A percentile compares a stretch with the other conserved stretches of the same genome.
phyloP scores from a whole-genome alignment of 2,113 vertebrate species.

The Pseudonaja textilis region DNA sequence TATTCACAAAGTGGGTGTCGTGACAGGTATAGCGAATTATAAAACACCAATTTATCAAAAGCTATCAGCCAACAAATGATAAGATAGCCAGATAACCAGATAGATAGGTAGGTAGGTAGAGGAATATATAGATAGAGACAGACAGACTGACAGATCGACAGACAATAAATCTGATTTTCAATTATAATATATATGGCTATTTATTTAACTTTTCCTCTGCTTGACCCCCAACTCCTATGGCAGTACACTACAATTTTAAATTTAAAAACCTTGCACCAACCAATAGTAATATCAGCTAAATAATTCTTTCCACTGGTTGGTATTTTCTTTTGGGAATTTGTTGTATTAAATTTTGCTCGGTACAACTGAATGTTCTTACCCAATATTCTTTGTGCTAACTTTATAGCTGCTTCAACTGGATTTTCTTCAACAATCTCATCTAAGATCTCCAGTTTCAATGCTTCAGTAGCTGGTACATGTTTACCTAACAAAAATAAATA shows the following conservation, averaged over 20 bases:
- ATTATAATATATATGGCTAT: not conserved
- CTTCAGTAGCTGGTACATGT: conserved; percentile 78
- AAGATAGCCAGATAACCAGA: not conserved
- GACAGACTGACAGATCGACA: too few relatives aligned
- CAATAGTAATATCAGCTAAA: not conserved
- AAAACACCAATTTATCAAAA: not conserved
- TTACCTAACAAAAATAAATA: conserved; percentile 75
- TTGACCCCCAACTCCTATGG: not conserved
- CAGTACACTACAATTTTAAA: not conserved
- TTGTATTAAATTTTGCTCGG: not conserved
- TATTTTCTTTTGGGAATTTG: not conserved
- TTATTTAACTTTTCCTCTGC: not conserved
- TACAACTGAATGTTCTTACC: conserved; percentile 70
- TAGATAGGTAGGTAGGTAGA: too few relatives aligned
- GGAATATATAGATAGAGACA: too few relatives aligned
- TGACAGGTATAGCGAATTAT: not conserved
- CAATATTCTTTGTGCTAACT: conserved; percentile 75
- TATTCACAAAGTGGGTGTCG: not conserved
- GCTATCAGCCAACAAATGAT: not conserved
- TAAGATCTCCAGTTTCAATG: conserved; percentile 83
- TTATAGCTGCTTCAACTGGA: conserved; percentile 75
- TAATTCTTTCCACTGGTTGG: not conserved
- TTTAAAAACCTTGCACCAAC: not conserved
- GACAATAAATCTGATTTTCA: not conserved
- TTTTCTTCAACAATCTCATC: conserved; percentile 81